These are phyloP conservation scores for Zeugodacus cucurbitae DNA, from an alignment of 1,140 invertebrate genomes.

Conservation along the genomic window DNA sequence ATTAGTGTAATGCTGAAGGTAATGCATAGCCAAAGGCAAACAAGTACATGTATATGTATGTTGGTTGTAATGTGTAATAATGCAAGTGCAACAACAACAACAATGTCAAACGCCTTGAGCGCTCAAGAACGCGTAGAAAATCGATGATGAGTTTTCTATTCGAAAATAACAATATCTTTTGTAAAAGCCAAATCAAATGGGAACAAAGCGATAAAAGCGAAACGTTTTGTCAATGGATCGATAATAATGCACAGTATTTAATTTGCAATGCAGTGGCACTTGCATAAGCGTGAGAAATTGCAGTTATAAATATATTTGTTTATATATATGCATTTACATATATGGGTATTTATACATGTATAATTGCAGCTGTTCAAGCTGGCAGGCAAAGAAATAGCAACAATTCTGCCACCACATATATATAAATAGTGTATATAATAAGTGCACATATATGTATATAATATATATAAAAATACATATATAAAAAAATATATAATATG, in stretches of 20 bases:
- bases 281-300: background rate
- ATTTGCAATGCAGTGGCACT: no score
- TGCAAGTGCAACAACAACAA: background rate
- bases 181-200: background rate
- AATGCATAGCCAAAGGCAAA: background rate
- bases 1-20: background rate
- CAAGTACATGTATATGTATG: background rate
- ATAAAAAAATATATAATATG: background rate
- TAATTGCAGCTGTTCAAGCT: no score
- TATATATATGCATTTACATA: background rate
- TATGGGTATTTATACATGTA: background rate
- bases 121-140: background rate
- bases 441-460: background rate
- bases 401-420: no score
- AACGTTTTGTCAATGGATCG: background rate
- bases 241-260: background rate
- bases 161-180: background rate
- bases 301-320: background rate
- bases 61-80: no score
- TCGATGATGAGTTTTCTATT: background rate
- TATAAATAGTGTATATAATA: no score
- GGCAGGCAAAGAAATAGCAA: no score
- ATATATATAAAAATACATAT: background rate
- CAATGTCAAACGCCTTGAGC: background rate
- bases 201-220: background rate